Base-by-base conservation (phyloP, 2,113 vertebrate species). In the Monopterus albus region DNA sequence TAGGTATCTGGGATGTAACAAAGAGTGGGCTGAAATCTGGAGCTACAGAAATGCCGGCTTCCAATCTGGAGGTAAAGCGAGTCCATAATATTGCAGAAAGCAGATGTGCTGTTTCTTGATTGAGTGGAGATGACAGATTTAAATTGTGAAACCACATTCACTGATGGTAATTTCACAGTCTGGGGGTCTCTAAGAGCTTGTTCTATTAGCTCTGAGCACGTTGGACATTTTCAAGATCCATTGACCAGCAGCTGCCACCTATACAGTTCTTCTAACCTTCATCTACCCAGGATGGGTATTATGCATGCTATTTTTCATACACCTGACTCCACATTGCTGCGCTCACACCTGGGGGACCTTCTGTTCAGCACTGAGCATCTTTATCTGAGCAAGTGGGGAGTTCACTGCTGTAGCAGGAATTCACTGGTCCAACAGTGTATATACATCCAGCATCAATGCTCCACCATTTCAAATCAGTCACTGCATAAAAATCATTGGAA, bases 141-240 rank as follows among this genome's bases (percentile, higher is more conserved):
- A 58, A 79, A 73, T 29, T 52, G 49, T 61, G 50, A 29, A 65
- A 53, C 47, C 53, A 78, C 61, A 63, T 75, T 75, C 74, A 46
- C 50, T 71, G 61, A 40, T 79, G 66, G 61, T 82, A 75, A 82
- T 85, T 79, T 82, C 83, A 85, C 78, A 85, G 75, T 82, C 71
- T 25, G 66, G 14, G 31, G 13, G 55, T 78, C 75, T 55, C 51
- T 72, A 25, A 72, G 67, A 67, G 72, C 66, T 76, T 83, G 72
- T 79, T 72, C 76, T 56, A 67, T 78, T 75, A 53, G 43, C 82
- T 65, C 2, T 1, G 39, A 29, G 43, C 53, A 40, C 23, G 23
- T 72, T 68, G 53, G 57, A 75, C 75, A 72, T 40, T 51, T 51
- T 81, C 26, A 31, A 43, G 78, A 71, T 66, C 63, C 60, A 57